A percentile compares a stretch with the other conserved stretches of the same genome.
Evolutionary conservation across 2,888 invertebrate species (phyloP).

Genomic region (Zeuzera pyrina): DNA sequence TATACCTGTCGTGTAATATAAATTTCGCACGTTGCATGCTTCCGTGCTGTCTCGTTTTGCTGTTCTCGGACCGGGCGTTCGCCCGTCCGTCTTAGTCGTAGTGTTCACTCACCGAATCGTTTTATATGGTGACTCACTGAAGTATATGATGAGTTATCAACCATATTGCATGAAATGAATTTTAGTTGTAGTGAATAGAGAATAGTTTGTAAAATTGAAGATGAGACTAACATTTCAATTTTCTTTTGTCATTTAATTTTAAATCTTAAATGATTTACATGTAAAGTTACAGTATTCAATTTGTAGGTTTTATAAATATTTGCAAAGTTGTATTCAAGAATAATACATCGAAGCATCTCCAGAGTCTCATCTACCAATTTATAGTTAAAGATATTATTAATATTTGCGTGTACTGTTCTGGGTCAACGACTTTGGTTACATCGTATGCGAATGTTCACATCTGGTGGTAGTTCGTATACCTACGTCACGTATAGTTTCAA

Average conservation of each 20-base stretch:
- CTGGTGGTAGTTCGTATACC: too few species aligned
- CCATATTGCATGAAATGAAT: slow-evolving; percentile 50
- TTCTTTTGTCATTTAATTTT: slow-evolving; percentile 10
- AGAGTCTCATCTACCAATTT: slow-evolving; percentile 16
- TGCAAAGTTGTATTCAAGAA: slow-evolving; percentile 7
- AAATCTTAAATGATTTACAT: slow-evolving; percentile 14
- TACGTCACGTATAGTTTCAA: not conserved
- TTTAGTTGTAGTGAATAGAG: slow-evolving; percentile 48
- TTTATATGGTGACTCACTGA: slow-evolving; percentile 23
- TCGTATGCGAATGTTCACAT: too few species aligned
- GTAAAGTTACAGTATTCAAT: slow-evolving; percentile 11
- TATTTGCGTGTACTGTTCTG: slow-evolving; percentile 1
- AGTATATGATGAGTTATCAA: slow-evolving; percentile 27
- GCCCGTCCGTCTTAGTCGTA: slow-evolving; percentile 30
- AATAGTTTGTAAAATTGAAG: slow-evolving; percentile 38
- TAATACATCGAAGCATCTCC: slow-evolving; percentile 16
- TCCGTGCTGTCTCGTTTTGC: slow-evolving; percentile 28
- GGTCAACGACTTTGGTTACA: too few species aligned
- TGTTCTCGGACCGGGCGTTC: slow-evolving; percentile 24
- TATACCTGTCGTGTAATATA: slow-evolving; percentile 27
- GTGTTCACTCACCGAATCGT: slow-evolving; percentile 25
- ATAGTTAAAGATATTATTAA: not conserved
- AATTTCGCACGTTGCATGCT: slow-evolving; percentile 39
- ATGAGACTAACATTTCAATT: slow-evolving; percentile 24
- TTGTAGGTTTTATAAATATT: slow-evolving; percentile 7